Conservation (phyloP, 2,888 invertebrate species). For the Limnephilus marmoratus region DNA sequence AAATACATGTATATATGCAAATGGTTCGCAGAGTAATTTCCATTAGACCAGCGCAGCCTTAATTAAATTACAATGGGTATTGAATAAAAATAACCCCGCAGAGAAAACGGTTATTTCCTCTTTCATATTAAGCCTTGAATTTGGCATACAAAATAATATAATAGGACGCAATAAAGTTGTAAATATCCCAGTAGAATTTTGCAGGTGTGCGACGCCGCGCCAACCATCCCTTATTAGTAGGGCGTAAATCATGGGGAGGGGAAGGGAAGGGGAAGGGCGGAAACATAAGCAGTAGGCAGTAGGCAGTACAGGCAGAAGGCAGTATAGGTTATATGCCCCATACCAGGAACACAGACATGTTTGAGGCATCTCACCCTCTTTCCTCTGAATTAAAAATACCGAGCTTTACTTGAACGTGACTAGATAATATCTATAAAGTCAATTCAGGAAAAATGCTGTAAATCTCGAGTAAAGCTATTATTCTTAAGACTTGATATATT, state of each 20-base stretch:
- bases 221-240: constrained; percentile 28
- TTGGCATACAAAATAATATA: neutral
- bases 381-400: constrained; percentile 55
- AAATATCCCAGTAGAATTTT: constrained; percentile 10
- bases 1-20: neutral
- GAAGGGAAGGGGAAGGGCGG: neutral
- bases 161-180: constrained; percentile 31
- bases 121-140: neutral
- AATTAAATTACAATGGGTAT: constrained; percentile 22
- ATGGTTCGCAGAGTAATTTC: neutral
- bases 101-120: constrained; percentile 7
- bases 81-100: neutral
- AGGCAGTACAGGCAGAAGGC: neutral
- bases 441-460: neutral
- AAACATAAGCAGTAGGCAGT: neutral
- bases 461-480: neutral
- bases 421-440: constrained; percentile 49
- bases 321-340: neutral
- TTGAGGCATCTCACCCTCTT: constrained; percentile 7
- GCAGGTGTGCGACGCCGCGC: constrained; percentile 21
- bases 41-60: neutral
- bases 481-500: neutral
- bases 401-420: constrained; percentile 48
- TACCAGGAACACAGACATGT: neutral
- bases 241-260: constrained; percentile 28